Evolutionary conservation across 2,113 vertebrate genomes (phyloP).

Genomic region (Silurus glanis): DNA sequence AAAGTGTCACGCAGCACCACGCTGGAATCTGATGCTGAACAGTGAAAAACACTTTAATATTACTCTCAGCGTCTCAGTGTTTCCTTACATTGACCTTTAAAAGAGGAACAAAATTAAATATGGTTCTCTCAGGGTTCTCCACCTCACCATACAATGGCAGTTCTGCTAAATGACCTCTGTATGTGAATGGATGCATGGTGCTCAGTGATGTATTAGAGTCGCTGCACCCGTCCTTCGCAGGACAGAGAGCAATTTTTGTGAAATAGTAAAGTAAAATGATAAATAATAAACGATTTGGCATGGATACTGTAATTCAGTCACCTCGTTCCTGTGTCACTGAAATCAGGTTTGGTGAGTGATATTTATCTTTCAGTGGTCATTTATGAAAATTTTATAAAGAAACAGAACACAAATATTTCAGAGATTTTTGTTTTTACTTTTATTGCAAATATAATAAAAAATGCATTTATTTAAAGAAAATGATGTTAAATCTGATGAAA

Average conservation of each 20-base stretch:
- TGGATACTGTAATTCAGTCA: not conserved
- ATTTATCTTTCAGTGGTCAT: not conserved
- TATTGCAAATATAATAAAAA: constrained; percentile 98
- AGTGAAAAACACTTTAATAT: not conserved
- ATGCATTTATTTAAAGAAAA: constrained; percentile 80
- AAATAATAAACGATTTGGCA: not conserved
- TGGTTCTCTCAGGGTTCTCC: not conserved
- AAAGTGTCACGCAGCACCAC: not conserved
- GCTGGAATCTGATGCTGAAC: not conserved
- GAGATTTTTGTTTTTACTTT: constrained; percentile 78
- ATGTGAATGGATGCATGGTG: not conserved
- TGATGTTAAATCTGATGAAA: constrained; percentile 75
- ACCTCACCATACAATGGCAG: not conserved
- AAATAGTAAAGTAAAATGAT: not conserved
- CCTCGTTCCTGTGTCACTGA: not conserved
- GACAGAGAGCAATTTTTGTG: not conserved
- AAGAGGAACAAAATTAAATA: not conserved
- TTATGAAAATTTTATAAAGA: not conserved
- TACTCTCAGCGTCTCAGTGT: not conserved
- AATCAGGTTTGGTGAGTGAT: not conserved
- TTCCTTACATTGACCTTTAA: constrained; percentile 10
- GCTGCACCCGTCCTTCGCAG: not conserved
- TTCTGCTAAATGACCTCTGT: not conserved
- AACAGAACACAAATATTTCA: constrained; percentile 57
- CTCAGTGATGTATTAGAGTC: not conserved